phyloP scores from a whole-genome alignment of 2,888 invertebrate species.

The Dicranocentrus wangi region DNA sequence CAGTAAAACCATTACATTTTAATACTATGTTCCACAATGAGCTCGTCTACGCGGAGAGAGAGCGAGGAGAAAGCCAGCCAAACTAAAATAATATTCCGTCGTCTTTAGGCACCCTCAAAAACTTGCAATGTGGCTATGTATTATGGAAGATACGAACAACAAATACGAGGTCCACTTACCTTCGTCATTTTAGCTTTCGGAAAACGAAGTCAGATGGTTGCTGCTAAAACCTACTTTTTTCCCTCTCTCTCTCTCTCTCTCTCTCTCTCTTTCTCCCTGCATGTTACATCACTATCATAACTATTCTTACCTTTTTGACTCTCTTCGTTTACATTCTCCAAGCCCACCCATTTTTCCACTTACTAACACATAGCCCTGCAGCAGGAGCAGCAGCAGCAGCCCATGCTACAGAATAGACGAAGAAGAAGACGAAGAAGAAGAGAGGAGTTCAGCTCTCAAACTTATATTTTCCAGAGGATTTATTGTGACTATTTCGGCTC shows the following conservation, averaged over 20 bases:
- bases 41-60: too few species aligned
- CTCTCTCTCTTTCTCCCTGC: too few species aligned
- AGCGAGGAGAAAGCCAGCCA: neutral
- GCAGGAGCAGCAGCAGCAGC: too few species aligned
- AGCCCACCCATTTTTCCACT: neutral
- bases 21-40: slow-evolving; percentile 36
- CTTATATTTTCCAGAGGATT: neutral
- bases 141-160: slow-evolving; percentile 8
- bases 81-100: slow-evolving; percentile 43
- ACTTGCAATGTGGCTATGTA: slow-evolving; percentile 12
- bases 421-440: too few species aligned
- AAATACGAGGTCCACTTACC: slow-evolving; percentile 42
- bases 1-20: slow-evolving; percentile 52
- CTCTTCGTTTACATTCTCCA: neutral
- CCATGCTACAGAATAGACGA: too few species aligned
- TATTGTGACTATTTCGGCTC: neutral
- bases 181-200: slow-evolving; percentile 38
- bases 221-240: slow-evolving; percentile 8
- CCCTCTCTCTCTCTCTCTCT: too few species aligned
- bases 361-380: too few species aligned
- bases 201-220: slow-evolving; percentile 27
- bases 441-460: too few species aligned
- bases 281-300: slow-evolving; percentile 43
- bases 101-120: slow-evolving; percentile 22
- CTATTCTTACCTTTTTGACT: slow-evolving; percentile 43